Evolutionary conservation across 2,888 invertebrate species (phyloP), one percentile per base, ranked within the genome.

Genomic region (Apeira syringaria): DNA sequence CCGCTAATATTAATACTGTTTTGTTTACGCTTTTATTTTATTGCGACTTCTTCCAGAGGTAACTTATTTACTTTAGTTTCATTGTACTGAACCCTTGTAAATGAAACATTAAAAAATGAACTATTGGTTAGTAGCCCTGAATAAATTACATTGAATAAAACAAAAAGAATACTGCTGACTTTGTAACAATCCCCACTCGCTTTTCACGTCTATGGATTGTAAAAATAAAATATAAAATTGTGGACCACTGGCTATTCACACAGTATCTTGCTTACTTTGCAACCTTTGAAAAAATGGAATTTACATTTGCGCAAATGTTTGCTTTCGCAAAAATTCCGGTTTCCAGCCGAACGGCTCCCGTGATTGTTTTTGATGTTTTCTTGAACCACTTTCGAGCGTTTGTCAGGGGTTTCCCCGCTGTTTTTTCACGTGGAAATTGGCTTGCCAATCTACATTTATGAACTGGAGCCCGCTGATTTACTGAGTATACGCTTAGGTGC

Each of bases 361-460:
- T 42, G 48, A 54, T 54, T 47, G 48, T 54, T 47, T 48, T 48
- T 48, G 46, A 50, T 50, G 49, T 52, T 46, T 44, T 34, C 37
- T 43, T 43, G 28, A 43, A 22, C 27, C 20, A 34, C 22, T 10
- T 44, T 33, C 33, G 27, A 24, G 29, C 32, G 24, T 30, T 29
- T 26, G 36, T 25, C 24, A 25, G 5, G 8, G 17, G 7, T 11
- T 34, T 29, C 3, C 12, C 7, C 13, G 13, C 5, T 20, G 22
- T 30, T 47, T 27, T 47, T 41, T 44, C 48, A 48, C 24, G 41
- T 51, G 47, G 44, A 53, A 50, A 49, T 42, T 25, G 27, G 25
- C 37, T 34, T 17, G 37, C 37, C 33, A 35, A 40, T 50, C 20
- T 47, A 22, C 41, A 37, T 41, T 47, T 47, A 37, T 41, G 41